Base-by-base conservation (phyloP, 2,113 vertebrate species). In the Muntiacus muntjak region DNA sequence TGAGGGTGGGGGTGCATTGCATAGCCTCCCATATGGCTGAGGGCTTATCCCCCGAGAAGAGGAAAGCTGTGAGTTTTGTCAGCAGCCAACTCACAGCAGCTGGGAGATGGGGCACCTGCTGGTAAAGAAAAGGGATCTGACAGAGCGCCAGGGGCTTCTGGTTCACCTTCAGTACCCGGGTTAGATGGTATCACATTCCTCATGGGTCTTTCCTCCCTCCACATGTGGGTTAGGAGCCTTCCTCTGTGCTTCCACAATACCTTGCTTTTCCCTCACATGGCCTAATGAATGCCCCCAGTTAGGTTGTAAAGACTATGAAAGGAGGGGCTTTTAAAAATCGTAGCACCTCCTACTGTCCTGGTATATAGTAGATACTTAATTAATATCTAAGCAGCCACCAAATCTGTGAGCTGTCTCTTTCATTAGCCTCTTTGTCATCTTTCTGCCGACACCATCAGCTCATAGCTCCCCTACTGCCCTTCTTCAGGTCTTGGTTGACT, bases 401-500 rank as follows among this genome's bases (percentile, higher is more conserved):
- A 15, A 92, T 26, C 67, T 94, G 16, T 45, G 47, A 93, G 76
- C 54, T 58, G 23, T 81, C 47, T 92, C 26, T 92, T 93, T 94
- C 14, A 52, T 85, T 82, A 78, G 43, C 76, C 89, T 90, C 60
- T 82, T 94, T 91, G 71, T n/a, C 40, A 87, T 93, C 64, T 93
- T 89, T 96, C 54, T 93, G 30, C 45, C 52, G 60, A 79, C 52
- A 76, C 33, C 33, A 76, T 87, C 14, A 89, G 23, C 64, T 84
- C 47, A 88, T 43, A 95, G 16, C 52, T 62, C 58, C 30, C 6
- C 23, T 26, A 21, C 78, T 85, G 12, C 60, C 12, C 23, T 83
- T 91, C 62, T 96, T 87, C 92, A 81, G 26, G 17, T 90, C 64
- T 97, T 33, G 84, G 19, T 60, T 94, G 25, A 93, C 1, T 94